Conservation (phyloP, 1,140 invertebrate genomes). For the Trichonephila clavata region DNA sequence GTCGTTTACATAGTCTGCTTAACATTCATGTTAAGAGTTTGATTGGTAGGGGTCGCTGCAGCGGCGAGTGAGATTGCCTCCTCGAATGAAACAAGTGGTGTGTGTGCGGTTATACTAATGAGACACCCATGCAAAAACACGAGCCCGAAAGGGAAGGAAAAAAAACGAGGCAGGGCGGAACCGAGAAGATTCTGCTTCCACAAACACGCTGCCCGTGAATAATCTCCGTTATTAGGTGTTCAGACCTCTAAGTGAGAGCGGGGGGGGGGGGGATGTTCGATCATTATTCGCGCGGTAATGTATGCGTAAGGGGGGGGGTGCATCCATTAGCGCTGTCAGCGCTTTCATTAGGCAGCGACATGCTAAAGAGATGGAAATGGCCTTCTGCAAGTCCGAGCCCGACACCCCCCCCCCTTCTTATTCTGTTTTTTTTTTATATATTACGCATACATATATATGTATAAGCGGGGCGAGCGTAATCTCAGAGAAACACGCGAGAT, state of each 20-base stretch:
- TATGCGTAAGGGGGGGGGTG: neutral
- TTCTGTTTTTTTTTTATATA: neutral
- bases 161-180: too few relatives aligned
- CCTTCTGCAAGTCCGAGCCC: neutral
- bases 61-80: neutral
- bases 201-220: neutral
- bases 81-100: neutral
- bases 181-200: neutral
- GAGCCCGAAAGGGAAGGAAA: neutral
- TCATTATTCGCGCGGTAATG: neutral
- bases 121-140: neutral
- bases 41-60: too few relatives aligned
- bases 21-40: too few relatives aligned
- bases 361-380: conserved; percentile 68
- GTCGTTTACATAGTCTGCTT: too few relatives aligned
- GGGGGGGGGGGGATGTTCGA: neutral
- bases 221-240: conserved; percentile 30
- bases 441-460: too few relatives aligned
- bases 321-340: conserved; percentile 58
- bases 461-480: neutral
- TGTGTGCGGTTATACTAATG: neutral
- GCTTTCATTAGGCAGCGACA: conserved; percentile 62
- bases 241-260: neutral
- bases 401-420: neutral
- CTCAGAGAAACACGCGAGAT: neutral